Percentiles rank a stretch among this genome's conserved stretches.
These are phyloP conservation scores for Tethea ocularis DNA, from an alignment of 2,888 invertebrate genomes.

Conservation along the genomic window DNA sequence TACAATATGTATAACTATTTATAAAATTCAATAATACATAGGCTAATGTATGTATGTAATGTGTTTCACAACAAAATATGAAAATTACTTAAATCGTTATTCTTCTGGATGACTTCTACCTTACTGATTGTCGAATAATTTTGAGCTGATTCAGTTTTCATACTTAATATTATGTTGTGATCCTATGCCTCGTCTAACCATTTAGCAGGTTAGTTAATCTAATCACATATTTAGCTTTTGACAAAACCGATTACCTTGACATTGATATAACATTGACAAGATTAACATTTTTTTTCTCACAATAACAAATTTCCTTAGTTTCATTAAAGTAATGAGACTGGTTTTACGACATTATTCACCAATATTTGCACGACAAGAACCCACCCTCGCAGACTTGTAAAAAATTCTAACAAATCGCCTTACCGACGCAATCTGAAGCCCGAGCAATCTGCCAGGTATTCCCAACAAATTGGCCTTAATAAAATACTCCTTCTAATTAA, in stretches of 20 bases:
- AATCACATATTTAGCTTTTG: no score
- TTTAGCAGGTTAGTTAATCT: no score
- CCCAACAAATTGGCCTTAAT: slow-evolving; percentile 78
- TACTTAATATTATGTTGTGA: no score
- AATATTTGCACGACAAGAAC: slow-evolving; percentile 23
- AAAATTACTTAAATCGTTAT: background rate
- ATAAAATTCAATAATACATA: background rate
- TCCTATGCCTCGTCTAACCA: no score
- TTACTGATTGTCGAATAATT: background rate
- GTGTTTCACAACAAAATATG: background rate
- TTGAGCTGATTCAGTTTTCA: background rate
- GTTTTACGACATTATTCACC: background rate
- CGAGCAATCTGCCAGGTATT: slow-evolving; percentile 73
- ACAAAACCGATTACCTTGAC: no score
- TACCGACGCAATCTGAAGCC: slow-evolving; percentile 40
- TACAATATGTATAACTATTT: slow-evolving; percentile 23
- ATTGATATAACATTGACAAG: no score
- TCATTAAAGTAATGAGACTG: background rate
- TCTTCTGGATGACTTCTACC: background rate
- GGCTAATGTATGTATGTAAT: background rate
- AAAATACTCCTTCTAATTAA: slow-evolving; percentile 79
- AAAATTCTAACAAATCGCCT: slow-evolving; percentile 58
- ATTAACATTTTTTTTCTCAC: background rate
- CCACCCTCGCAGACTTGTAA: slow-evolving; percentile 36
- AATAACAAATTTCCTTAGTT: background rate